A percentile compares a stretch with the other conserved stretches of the same genome.
Conservation (phyloP, 2,888 invertebrate species). For the Seira sanloemensis region DNA sequence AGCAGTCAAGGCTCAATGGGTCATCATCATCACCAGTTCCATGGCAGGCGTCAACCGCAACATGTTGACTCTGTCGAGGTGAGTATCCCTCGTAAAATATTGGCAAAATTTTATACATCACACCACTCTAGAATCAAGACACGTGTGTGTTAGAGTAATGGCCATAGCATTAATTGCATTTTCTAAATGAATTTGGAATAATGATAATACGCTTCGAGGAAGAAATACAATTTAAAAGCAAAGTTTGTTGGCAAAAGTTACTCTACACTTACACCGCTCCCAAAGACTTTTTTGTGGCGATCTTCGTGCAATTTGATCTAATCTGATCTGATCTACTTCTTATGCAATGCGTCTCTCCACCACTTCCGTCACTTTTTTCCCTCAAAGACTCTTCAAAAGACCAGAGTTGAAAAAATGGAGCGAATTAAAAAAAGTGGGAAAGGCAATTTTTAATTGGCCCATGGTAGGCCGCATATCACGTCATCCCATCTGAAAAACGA, state of each 20-base stretch:
- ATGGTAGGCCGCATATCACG: background rate
- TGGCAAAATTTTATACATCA: background rate
- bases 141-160: background rate
- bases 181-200: background rate
- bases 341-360: background rate
- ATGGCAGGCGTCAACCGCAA: conserved; percentile 51
- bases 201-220: background rate
- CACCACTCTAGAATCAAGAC: background rate
- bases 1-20: conserved; percentile 58
- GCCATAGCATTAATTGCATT: background rate
- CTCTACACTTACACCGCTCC: background rate
- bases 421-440: background rate
- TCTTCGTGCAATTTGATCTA: background rate
- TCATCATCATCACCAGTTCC: conserved; percentile 55
- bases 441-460: background rate
- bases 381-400: background rate
- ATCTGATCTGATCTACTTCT: background rate
- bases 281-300: background rate
- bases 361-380: background rate
- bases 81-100: conserved; percentile 37
- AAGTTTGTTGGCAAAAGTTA: background rate
- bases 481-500: background rate
- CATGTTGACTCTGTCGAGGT: conserved; percentile 71
- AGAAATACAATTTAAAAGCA: background rate
- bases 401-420: background rate